A percentile compares a stretch with the other conserved stretches of the same genome.
Conservation (phyloP, 2,888 invertebrate species). For the Aelia acuminata region DNA sequence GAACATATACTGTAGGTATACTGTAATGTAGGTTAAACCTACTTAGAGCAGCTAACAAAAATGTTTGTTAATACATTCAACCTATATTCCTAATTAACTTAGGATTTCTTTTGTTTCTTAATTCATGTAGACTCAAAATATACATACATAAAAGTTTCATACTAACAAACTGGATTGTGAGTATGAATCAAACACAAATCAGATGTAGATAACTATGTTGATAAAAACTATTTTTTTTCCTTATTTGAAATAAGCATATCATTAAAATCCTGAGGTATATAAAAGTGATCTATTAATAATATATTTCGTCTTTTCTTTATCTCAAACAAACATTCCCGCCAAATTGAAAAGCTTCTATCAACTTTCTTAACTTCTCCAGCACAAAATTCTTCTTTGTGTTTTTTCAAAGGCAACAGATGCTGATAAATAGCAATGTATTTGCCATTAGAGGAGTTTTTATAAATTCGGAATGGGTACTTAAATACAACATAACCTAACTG, state of each 20-base stretch:
- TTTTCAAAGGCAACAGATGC: constrained; percentile 37
- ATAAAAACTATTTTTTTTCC: background rate
- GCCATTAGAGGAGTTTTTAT: background rate
- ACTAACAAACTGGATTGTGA: background rate
- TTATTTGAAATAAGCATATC: background rate
- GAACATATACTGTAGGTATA: no score
- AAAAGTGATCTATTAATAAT: constrained; percentile 33
- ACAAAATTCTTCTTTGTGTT: constrained; percentile 35
- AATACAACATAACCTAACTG: background rate
- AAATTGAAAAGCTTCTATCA: background rate
- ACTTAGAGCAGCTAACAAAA: no score
- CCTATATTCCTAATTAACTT: no score
- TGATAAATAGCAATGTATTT: constrained; percentile 51
- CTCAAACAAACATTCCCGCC: constrained; percentile 32
- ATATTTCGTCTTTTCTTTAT: constrained; percentile 1
- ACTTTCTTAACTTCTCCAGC: constrained; percentile 45
- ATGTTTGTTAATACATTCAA: no score
- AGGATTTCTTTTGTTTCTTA: no score
- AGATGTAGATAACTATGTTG: background rate
- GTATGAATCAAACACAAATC: background rate
- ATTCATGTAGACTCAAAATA: no score
- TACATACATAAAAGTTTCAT: no score
- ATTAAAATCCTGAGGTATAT: constrained; percentile 3
- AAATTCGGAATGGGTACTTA: constrained; percentile 49
- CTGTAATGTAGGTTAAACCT: no score